Evolutionary conservation across 2,113 vertebrate species (phyloP).

Genomic region (Alexandromys fortis): DNA sequence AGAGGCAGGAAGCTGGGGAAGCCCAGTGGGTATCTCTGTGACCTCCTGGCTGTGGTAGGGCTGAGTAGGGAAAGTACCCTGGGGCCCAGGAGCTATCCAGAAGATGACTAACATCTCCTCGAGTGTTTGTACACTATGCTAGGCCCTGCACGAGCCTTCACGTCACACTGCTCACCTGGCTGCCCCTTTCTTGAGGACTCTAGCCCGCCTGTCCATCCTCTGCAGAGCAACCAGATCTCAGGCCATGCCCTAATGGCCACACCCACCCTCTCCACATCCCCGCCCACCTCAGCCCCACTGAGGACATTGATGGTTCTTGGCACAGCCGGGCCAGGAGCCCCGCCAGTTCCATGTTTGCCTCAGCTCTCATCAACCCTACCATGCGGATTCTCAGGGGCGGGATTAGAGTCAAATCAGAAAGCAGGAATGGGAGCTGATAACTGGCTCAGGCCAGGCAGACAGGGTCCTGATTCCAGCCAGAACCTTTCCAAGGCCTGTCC

Average conservation of each 20-base stretch:
- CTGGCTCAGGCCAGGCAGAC: not conserved
- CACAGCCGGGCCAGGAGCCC: not conserved
- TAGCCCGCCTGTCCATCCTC: not conserved
- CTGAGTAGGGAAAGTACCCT: not conserved
- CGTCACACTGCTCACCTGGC: not conserved
- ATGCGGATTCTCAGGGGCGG: not conserved
- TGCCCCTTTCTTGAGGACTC: not conserved
- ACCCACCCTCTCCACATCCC: too few species aligned
- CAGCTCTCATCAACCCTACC: not conserved
- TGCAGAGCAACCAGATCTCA: not conserved
- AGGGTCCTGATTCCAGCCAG: not conserved
- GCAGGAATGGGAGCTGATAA: not conserved
- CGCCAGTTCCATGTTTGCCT: not conserved
- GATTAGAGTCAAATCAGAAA: not conserved
- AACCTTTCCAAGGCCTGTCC: not conserved
- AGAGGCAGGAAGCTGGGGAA: not conserved
- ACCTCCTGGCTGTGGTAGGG: not conserved
- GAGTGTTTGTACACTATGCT: not conserved
- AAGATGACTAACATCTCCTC: not conserved
- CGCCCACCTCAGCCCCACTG: not conserved
- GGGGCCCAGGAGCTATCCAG: not conserved
- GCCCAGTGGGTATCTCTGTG: not conserved
- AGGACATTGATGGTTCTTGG: not conserved
- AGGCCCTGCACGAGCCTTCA: not conserved
- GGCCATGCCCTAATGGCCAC: not conserved